Conservation (phyloP, 2,113 vertebrate species). For the Gambusia affinis region DNA sequence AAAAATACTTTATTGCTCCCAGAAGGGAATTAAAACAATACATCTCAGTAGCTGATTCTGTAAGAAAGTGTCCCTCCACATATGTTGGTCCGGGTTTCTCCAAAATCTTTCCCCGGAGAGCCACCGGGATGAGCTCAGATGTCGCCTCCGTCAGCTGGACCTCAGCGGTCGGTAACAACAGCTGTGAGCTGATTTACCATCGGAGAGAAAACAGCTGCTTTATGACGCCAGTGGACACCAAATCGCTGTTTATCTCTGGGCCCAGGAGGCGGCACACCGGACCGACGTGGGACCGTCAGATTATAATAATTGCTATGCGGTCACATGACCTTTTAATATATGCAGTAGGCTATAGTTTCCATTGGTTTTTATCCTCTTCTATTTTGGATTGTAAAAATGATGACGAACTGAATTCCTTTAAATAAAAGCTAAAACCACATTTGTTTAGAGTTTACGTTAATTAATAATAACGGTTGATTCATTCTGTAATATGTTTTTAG, state of each 20-base stretch:
- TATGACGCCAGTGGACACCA: not conserved
- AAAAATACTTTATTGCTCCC: no score
- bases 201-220: not conserved
- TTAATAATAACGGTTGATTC: no score
- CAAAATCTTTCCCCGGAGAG: no score
- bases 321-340: not conserved
- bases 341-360: no score
- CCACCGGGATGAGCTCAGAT: not conserved
- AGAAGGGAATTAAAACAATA: conserved; percentile 7
- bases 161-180: not conserved
- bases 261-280: not conserved
- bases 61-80: not conserved
- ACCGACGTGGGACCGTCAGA: not conserved
- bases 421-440: no score
- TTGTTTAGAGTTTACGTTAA: no score
- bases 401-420: no score
- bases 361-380: no score
- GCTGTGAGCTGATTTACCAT: not conserved
- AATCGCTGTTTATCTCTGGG: not conserved
- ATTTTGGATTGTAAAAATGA: no score
- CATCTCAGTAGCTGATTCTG: conserved; percentile 26
- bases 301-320: not conserved
- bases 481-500: no score
- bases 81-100: no score
- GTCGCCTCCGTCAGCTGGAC: conserved; percentile 5